Evolutionary conservation across 2,113 vertebrate species (phyloP).

Genomic region (Hyperopisus bebe): DNA sequence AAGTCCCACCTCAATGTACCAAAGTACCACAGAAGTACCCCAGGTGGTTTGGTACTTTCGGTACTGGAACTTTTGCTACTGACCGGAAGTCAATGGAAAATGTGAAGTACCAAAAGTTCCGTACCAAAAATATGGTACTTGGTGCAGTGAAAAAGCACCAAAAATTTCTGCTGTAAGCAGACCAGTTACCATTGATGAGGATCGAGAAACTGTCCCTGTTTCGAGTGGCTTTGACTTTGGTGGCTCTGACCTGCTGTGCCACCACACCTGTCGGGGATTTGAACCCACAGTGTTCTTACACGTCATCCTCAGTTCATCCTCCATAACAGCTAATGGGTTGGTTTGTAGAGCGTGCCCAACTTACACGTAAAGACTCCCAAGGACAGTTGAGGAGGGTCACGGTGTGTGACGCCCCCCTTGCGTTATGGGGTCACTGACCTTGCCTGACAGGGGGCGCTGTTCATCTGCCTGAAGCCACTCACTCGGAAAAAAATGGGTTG

Average conservation of each 20-base stretch:
- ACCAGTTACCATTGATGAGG: background rate
- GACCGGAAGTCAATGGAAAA: no score
- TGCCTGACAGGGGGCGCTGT: background rate
- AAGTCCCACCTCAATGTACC: no score
- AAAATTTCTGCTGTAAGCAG: background rate
- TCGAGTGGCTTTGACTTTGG: background rate
- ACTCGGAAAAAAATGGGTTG: background rate
- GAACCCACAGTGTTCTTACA: background rate
- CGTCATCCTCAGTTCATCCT: background rate
- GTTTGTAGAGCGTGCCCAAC: background rate
- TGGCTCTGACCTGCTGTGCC: background rate
- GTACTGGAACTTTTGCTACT: no score
- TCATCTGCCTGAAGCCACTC: background rate
- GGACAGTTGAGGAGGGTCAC: background rate
- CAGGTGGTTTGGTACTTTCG: no score
- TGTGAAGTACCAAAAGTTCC: no score
- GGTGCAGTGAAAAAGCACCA: background rate
- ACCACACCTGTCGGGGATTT: background rate
- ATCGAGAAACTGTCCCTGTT: background rate
- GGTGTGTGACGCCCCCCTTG: background rate
- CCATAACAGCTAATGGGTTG: background rate
- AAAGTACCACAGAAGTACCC: no score
- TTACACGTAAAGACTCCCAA: background rate
- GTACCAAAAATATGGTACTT: no score
- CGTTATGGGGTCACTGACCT: background rate